These are phyloP conservation scores for Tetheella fluctuosa DNA, from an alignment of 2,888 invertebrate genomes.

Conservation along the genomic window DNA sequence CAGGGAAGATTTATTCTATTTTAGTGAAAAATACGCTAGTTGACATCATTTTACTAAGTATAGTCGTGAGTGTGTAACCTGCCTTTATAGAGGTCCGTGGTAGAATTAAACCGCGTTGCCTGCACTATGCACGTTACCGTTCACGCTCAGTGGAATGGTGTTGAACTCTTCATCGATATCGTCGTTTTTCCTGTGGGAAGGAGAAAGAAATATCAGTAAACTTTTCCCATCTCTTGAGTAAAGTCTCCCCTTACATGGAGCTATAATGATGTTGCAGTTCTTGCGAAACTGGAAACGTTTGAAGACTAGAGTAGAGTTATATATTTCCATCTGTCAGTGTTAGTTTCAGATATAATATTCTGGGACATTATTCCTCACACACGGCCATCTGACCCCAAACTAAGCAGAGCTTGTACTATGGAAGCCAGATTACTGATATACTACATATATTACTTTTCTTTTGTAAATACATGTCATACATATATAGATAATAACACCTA, in stretches of 20 bases:
- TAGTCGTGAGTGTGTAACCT: slow-evolving; percentile 39
- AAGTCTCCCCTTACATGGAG: not conserved
- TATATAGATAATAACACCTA: too few relatives aligned
- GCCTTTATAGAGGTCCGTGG: slow-evolving; percentile 22
- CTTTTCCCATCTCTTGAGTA: not conserved
- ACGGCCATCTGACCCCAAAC: too few relatives aligned
- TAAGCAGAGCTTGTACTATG: too few relatives aligned
- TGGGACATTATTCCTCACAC: too few relatives aligned
- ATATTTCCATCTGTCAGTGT: too few relatives aligned
- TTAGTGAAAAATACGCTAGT: not conserved
- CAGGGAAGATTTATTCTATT: not conserved
- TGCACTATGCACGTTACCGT: slow-evolving; percentile 73
- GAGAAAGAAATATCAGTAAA: slow-evolving; percentile 19
- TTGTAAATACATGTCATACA: too few relatives aligned
- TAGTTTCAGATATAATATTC: too few relatives aligned
- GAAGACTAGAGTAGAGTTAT: not conserved
- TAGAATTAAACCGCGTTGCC: slow-evolving; percentile 75
- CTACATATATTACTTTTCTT: too few relatives aligned
- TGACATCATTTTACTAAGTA: slow-evolving; percentile 1
- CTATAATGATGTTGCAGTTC: not conserved
- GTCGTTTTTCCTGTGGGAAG: slow-evolving; percentile 72
- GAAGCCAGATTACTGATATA: too few relatives aligned
- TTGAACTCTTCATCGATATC: slow-evolving; percentile 79
- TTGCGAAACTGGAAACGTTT: not conserved
- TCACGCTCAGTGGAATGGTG: slow-evolving; percentile 76